Evolutionary conservation across 1,140 invertebrate genomes (phyloP).

Genomic region (Daktulosphaira vitifoliae): DNA sequence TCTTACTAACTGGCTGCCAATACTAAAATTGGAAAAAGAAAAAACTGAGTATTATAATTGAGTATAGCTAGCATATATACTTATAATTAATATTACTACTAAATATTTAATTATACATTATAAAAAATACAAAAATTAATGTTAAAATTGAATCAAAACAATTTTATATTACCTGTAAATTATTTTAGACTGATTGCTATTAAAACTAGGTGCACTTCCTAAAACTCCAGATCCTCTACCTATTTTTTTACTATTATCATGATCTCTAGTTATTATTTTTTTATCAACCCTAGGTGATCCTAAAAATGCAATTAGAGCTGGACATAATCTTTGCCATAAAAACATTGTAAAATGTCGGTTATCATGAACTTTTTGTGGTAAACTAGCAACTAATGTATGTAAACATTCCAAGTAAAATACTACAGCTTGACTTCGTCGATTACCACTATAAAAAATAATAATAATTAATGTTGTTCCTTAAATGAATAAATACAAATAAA

Average conservation of each 20-base stretch:
- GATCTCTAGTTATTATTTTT: constrained; percentile 57
- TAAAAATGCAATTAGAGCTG: constrained; percentile 73
- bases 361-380: constrained; percentile 68
- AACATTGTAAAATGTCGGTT: constrained; percentile 77
- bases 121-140: background rate
- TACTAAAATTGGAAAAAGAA: constrained; percentile 60
- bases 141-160: background rate
- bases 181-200: constrained; percentile 70
- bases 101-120: no score
- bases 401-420: constrained; percentile 78
- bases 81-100: background rate
- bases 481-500: constrained; percentile 18
- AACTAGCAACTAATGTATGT: constrained; percentile 69
- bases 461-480: constrained; percentile 38
- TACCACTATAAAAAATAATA: constrained; percentile 20
- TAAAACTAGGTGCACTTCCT: constrained; percentile 61
- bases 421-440: constrained; percentile 51
- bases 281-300: constrained; percentile 69
- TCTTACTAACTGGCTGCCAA: constrained; percentile 76
- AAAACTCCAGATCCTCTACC: constrained; percentile 63
- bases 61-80: background rate
- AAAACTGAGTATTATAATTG: background rate
- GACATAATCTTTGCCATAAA: constrained; percentile 85
- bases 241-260: constrained; percentile 43
- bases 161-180: constrained; percentile 64